phyloP scores from a whole-genome alignment of 1,140 invertebrate genomes.

The Choristoneura fumiferana region DNA sequence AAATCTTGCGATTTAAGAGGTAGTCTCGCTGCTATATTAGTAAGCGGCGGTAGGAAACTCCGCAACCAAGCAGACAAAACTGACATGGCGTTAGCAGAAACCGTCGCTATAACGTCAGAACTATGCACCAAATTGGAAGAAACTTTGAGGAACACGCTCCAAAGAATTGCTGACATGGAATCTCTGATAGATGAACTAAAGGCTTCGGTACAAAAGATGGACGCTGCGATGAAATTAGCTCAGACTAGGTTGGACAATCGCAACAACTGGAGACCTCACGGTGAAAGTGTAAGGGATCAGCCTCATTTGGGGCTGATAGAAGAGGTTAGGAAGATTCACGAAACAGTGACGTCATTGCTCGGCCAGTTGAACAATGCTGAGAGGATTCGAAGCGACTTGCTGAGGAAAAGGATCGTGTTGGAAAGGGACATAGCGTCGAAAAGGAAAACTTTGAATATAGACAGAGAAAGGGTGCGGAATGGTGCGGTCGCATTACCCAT shows the following conservation, averaged over 20 bases:
- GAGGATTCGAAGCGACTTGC: constrained; percentile 79
- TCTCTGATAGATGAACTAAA: constrained; percentile 81
- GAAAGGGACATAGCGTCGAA: constrained; percentile 87
- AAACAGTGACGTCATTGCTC: constrained; percentile 81
- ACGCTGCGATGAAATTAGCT: constrained; percentile 86
- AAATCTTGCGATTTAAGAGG: constrained; percentile 81
- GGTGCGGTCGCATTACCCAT: constrained; percentile 84
- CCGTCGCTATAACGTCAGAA: constrained; percentile 84
- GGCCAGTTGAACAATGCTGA: constrained; percentile 78
- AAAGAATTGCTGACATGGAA: constrained; percentile 85
- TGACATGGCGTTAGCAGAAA: constrained; percentile 82
- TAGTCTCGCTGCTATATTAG: constrained; percentile 81
- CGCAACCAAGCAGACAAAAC: constrained; percentile 86
- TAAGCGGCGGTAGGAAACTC: constrained; percentile 83
- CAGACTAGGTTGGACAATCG: constrained; percentile 88
- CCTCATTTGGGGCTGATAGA: constrained; percentile 86
- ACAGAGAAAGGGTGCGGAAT: constrained; percentile 83
- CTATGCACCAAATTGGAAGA: constrained; percentile 82
- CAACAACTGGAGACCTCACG: constrained; percentile 80
- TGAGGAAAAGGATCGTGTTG: constrained; percentile 79
- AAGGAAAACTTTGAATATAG: constrained; percentile 84
- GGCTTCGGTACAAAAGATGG: constrained; percentile 81
- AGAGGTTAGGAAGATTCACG: constrained; percentile 84
- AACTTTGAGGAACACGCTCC: constrained; percentile 80
- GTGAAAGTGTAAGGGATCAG: constrained; percentile 86